These are phyloP conservation scores for Mesocricetus auratus DNA, from an alignment of 2,113 vertebrate genomes.

Conservation along the genomic window DNA sequence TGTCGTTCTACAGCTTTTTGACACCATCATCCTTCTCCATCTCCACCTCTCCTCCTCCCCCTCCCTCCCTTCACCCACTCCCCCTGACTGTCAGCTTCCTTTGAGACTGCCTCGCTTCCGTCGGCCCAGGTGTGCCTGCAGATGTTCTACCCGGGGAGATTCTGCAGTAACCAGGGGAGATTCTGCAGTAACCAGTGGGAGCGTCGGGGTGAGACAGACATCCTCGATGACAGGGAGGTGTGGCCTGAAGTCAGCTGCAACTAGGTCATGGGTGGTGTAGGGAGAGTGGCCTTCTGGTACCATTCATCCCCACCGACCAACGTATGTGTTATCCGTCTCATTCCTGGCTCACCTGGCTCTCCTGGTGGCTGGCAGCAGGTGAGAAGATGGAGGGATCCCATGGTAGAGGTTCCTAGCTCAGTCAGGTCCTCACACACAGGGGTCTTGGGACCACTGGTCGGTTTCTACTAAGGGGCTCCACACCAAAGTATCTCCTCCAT, in stretches of 20 bases:
- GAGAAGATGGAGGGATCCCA: background rate
- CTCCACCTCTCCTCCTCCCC: background rate
- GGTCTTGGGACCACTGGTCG: background rate
- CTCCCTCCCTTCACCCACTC: background rate
- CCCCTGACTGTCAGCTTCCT: background rate
- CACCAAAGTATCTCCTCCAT: background rate
- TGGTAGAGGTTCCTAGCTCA: background rate
- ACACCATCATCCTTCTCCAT: background rate
- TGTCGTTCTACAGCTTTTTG: background rate
- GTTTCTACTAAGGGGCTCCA: background rate
- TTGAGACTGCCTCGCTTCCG: background rate
- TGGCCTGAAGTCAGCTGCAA: slow-evolving; percentile 32
- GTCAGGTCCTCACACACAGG: background rate
- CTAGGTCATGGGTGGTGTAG: background rate
- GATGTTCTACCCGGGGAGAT: slow-evolving; percentile 72
- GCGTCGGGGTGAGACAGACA: background rate
- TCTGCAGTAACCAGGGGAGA: background rate
- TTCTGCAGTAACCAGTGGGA: background rate
- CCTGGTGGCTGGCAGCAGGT: background rate
- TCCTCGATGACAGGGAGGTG: slow-evolving; percentile 32
- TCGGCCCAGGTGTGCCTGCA: slow-evolving; percentile 76
- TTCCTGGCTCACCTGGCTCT: background rate
- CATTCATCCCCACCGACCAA: background rate
- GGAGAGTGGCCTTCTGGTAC: background rate
- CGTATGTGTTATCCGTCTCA: background rate